Conservation (phyloP, 1,140 invertebrate species). For the Pteromalus puparum region DNA sequence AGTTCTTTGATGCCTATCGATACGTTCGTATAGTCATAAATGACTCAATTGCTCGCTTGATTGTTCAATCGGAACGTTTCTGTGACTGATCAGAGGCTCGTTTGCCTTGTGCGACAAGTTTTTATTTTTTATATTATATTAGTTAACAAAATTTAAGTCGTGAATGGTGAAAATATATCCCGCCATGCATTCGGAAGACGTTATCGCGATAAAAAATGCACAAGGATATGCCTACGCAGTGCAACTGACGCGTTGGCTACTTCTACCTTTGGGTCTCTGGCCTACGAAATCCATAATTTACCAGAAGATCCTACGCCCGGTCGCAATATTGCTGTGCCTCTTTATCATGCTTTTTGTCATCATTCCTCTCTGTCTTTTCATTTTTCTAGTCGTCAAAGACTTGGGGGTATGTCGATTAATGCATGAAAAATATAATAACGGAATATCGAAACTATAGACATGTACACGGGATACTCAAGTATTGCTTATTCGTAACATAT, state of each 20-base stretch:
- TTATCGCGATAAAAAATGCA: not conserved
- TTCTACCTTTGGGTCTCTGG: slow-evolving; percentile 22
- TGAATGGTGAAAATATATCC: not conserved
- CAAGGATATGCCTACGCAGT: slow-evolving; percentile 13
- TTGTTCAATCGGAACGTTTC: too few species aligned
- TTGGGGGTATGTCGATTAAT: not conserved
- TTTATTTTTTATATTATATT: too few species aligned
- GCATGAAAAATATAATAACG: too few species aligned
- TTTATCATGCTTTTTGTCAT: slow-evolving; percentile 31
- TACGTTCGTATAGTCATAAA: too few species aligned
- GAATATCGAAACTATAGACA: too few species aligned
- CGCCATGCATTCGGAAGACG: not conserved
- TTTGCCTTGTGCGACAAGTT: too few species aligned
- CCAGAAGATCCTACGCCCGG: not conserved
- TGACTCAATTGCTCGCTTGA: too few species aligned
- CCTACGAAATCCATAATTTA: not conserved
- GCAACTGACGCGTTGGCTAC: not conserved
- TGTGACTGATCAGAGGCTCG: too few species aligned
- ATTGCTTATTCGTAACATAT: not conserved
- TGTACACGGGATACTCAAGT: not conserved
- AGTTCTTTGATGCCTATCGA: too few species aligned
- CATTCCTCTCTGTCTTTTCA: slow-evolving; percentile 5
- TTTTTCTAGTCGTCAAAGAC: not conserved
- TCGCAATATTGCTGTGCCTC: not conserved
- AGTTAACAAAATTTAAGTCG: not conserved